Percentiles rank a stretch among this genome's conserved stretches.
These are phyloP conservation scores for Paraescarpia echinospica DNA, from an alignment of 1,140 invertebrate species.

Conservation along the genomic window DNA sequence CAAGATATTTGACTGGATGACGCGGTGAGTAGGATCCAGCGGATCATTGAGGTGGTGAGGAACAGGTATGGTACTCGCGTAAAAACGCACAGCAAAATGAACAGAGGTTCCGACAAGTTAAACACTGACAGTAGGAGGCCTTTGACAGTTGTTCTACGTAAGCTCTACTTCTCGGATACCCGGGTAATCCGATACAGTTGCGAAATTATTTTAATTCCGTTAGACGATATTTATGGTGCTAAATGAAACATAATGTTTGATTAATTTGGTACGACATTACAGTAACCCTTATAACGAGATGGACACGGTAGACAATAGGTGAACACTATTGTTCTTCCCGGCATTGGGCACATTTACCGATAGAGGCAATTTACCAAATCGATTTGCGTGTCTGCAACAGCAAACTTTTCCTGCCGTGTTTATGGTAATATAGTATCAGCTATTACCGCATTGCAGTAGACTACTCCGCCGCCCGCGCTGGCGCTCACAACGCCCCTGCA, in stretches of 20 bases:
- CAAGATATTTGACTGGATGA: background rate
- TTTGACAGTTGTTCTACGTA: too few relatives aligned
- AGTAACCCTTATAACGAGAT: too few relatives aligned
- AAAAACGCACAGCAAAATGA: background rate
- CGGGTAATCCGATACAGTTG: too few relatives aligned
- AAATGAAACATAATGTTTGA: background rate
- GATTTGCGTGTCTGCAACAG: background rate
- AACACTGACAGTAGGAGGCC: too few relatives aligned
- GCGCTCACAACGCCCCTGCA: background rate
- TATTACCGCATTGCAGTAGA: background rate
- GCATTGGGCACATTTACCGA: background rate
- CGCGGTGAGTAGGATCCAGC: background rate
- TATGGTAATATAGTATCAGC: background rate
- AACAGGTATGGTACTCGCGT: background rate
- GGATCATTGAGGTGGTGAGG: background rate
- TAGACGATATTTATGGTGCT: too few relatives aligned
- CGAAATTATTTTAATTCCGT: too few relatives aligned
- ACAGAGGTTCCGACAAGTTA: too few relatives aligned
- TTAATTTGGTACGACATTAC: background rate
- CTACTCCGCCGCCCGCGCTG: too few relatives aligned
- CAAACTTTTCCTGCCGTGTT: background rate
- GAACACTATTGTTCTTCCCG: background rate
- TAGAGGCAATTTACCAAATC: background rate
- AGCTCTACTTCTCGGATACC: too few relatives aligned
- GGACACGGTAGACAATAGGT: background rate